Base-by-base conservation (phyloP, 2,888 invertebrate genomes). In the Lydus trimaculatus region DNA sequence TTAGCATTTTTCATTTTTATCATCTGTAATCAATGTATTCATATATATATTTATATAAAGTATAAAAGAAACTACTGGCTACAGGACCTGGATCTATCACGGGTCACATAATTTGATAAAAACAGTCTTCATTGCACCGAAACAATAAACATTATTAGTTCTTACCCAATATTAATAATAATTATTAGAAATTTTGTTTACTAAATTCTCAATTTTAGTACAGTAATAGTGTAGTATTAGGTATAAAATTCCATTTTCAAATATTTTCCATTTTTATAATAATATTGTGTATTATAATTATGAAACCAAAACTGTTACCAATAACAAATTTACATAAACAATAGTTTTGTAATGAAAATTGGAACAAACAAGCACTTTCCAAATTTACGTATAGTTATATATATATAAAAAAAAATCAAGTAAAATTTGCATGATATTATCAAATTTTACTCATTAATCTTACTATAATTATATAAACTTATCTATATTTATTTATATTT, bases 41-140 rank as follows among this genome's bases (percentile, higher is more conserved):
- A 36, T 61, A 61, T 31, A 28, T 31, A 17, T 60, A 20, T 33
- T 3, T 39, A 61, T 28, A 39, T 61, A 39, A 28, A 60, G 36
- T 33, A 65, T 65, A 65, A 65, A 66, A 69, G 66, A 60, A 58
- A 69, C 59, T 61, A 69, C 65, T 65, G 64, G 70, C 67, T 70
- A 67, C 59, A 62, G 66, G 64, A 65, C 66, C 60, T 67, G 63
- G 15, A 25, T 56, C 61, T 65, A 72, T 63, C 65, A 64, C 67
- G 65, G 61, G 67, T 65, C 31, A 65, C 28, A 36, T 23, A 58
- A 56, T 66, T 39, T 39, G 36, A 39, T 61, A 74, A 81, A 80
- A 82, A 82, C 84, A 84, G 84, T 84, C 84, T 84, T 84, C 74
- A 85, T 84, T 85, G 84, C 84, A 85, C 84, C 83, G 81, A 81